phyloP scores from a whole-genome alignment of 2,797 vertebrate species.

The Lepus townsendii region DNA sequence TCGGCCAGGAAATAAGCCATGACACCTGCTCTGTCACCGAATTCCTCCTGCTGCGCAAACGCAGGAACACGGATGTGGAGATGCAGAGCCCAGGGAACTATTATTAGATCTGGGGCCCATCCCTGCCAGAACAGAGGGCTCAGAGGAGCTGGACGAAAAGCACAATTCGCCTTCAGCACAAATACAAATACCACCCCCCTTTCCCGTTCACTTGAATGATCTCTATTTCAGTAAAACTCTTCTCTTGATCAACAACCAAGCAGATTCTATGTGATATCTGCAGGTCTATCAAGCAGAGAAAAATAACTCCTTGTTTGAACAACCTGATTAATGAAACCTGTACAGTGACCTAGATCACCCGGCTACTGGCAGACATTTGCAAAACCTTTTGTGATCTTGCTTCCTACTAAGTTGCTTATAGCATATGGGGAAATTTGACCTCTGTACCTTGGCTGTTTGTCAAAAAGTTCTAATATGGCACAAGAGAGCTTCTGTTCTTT shows the following conservation, averaged over 20 bases:
- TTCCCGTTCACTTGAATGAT: slow-evolving; percentile 50
- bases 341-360: slow-evolving; percentile 85
- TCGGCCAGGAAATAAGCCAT: slow-evolving; percentile 80
- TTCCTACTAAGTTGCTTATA: slow-evolving; percentile 85
- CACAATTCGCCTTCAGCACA: slow-evolving; percentile 73
- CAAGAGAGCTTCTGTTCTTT: slow-evolving; percentile 86
- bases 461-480: slow-evolving; percentile 88
- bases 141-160: slow-evolving; percentile 72
- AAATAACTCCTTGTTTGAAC: slow-evolving; percentile 85
- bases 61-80: slow-evolving; percentile 74
- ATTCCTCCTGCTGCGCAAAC: slow-evolving; percentile 76
- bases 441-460: slow-evolving; percentile 88
- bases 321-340: slow-evolving; percentile 82
- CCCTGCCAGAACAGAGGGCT: slow-evolving; percentile 76
- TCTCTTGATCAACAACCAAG: slow-evolving; percentile 73
- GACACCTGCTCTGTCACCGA: slow-evolving; percentile 82
- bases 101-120: slow-evolving; percentile 81
- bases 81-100: slow-evolving; percentile 75
- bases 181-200: background rate
- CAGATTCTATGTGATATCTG: slow-evolving; percentile 68
- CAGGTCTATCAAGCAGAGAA: slow-evolving; percentile 70
- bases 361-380: slow-evolving; percentile 81
- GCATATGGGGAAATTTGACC: slow-evolving; percentile 89
- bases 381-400: slow-evolving; percentile 77
- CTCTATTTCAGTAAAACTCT: slow-evolving; percentile 80